phyloP scores from a whole-genome alignment of 1,140 invertebrate species.

The Uloborus diversus region DNA sequence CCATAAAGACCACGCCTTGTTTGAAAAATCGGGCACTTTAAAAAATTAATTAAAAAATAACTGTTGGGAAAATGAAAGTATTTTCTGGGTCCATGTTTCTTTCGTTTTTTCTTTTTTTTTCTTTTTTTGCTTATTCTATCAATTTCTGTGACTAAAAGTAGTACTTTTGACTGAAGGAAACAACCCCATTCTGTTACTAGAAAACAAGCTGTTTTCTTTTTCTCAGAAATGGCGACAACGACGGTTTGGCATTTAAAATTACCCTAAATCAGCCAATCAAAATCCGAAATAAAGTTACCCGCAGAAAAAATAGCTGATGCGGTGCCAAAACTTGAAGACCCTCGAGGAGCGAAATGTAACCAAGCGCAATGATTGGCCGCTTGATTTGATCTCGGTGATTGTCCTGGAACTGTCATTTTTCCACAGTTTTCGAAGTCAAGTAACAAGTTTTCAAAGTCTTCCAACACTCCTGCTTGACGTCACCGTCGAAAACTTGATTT shows the following conservation, averaged over 20 bases:
- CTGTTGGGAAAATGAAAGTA: too few species aligned
- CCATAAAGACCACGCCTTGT: too few species aligned
- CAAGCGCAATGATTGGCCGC: constrained; percentile 29
- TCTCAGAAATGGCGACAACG: constrained; percentile 1
- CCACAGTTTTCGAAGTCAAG: neutral
- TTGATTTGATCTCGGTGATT: constrained; percentile 35
- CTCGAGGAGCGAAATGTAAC: constrained; percentile 9
- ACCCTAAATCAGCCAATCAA: constrained; percentile 28
- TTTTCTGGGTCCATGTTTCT: too few species aligned
- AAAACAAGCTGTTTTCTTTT: neutral
- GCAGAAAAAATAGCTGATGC: neutral
- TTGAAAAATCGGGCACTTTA: too few species aligned
- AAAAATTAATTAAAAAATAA: too few species aligned
- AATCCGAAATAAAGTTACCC: neutral
- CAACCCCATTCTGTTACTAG: neutral
- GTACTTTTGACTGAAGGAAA: too few species aligned
- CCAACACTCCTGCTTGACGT: constrained; percentile 11
- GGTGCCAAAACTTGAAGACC: neutral
- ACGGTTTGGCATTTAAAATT: neutral
- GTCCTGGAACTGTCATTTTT: constrained; percentile 27
- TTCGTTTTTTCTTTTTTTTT: too few species aligned
- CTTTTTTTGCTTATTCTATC: too few species aligned
- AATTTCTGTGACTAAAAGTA: too few species aligned
- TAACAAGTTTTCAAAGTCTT: constrained; percentile 18
- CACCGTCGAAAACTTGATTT: too few species aligned